A percentile compares a stretch with the other conserved stretches of the same genome.
phyloP scores from a whole-genome alignment of 2,888 invertebrate species.

The Heliconius sara region DNA sequence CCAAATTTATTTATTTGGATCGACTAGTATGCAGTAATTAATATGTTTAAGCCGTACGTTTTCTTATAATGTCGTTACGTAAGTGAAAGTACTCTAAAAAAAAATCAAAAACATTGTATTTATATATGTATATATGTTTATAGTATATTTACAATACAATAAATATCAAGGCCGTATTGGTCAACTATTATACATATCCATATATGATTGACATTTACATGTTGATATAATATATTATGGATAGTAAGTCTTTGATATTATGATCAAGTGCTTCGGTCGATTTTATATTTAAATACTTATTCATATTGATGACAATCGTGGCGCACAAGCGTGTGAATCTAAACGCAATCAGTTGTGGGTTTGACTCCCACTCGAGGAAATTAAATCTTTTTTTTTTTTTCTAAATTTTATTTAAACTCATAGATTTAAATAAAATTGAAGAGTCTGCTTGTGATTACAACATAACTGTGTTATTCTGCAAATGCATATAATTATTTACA shows the following conservation, averaged over 20 bases:
- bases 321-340: neutral
- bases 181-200: neutral
- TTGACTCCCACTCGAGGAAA: neutral
- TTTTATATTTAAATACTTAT: neutral
- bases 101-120: neutral
- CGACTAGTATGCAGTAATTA: neutral
- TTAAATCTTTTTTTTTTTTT: too few relatives aligned
- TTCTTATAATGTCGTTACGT: neutral
- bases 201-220: conserved; percentile 1
- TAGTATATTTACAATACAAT: neutral
- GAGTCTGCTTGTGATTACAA: too few relatives aligned
- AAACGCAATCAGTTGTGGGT: neutral
- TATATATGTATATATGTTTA: neutral
- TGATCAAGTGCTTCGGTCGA: too few relatives aligned
- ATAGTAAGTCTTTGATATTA: neutral
- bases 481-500: too few relatives aligned
- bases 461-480: too few relatives aligned
- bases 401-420: too few relatives aligned
- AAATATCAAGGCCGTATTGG: conserved; percentile 12
- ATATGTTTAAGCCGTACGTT: neutral
- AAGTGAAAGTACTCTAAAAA: conserved; percentile 6
- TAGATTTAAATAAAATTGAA: too few relatives aligned
- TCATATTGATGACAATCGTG: neutral
- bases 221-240: neutral
- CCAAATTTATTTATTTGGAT: neutral